Base-by-base conservation (phyloP, 2,113 vertebrate genomes). In the Cyprinodon tularosa region DNA sequence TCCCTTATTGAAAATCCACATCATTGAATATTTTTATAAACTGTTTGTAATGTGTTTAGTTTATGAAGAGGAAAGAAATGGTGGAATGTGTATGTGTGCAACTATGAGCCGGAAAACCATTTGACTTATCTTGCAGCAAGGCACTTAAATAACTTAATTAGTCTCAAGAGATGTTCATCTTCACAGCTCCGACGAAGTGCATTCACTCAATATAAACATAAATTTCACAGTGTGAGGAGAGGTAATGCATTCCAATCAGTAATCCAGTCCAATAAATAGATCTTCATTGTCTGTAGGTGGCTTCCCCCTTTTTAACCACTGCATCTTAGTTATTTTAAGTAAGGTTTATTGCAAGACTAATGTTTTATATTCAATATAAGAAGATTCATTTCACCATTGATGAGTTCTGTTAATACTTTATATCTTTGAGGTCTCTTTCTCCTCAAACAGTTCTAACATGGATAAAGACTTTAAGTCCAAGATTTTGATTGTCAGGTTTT, bases 401-500 rank as follows among this genome's bases (percentile, higher is more conserved):
- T 50, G 15, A 74, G 77, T 48, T 42, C 47, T 47, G 50, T 68
- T 9, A 29, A 29, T 29, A 29, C 29, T 53, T 22, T 72, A 40
- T 50, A 22, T 13, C 14, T 76, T 72, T 66, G 38, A 74, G 20
- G 71, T 36, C 66, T 60, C 42, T n/a, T 76, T 72, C 57, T 38
- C 22, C 3, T 68, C 62, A 42, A 13, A 61, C 48, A 62, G 78
- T 84, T 81, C 77, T 59, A 75, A 84, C 71, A 75, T 17, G 69
- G 66, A 39, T 66, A 3, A 47, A 59, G 68, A 76, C 50, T 72
- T 59, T 12, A 45, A 61, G 4, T 45, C 47, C 15, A 72, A 66
- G 68, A 80, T 78, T 77, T 73, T 70, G 82, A 78, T 63, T 47
- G 45, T 37, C 78, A 65, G 72, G 63, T 72, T 81, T 68, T 61